phyloP scores from a whole-genome alignment of 2,888 invertebrate species.

The Agrilus cyanescens region DNA sequence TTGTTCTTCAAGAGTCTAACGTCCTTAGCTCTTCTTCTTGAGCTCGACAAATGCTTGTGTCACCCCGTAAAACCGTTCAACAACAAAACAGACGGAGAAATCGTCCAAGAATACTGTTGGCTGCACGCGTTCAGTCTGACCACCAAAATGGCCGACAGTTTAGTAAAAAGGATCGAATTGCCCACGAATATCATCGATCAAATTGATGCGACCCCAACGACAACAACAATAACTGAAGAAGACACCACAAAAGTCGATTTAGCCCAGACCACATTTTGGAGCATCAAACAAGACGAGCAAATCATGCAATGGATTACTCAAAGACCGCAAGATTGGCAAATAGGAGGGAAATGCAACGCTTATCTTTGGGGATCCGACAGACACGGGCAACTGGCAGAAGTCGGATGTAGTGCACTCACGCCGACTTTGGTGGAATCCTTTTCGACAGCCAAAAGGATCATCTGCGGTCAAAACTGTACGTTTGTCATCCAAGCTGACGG shows the following conservation, averaged over 20 bases:
- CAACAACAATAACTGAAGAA: constrained; percentile 3
- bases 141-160: constrained; percentile 42
- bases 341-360: constrained; percentile 48
- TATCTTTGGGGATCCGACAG: constrained; percentile 50
- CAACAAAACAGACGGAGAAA: constrained; percentile 26
- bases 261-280: constrained; percentile 42
- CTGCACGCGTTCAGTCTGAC: constrained; percentile 42
- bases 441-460: constrained; percentile 41
- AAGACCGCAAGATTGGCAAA: constrained; percentile 52
- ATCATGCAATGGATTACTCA: constrained; percentile 49
- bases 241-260: constrained; percentile 18
- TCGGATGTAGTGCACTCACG: constrained; percentile 33
- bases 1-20: constrained; percentile 45
- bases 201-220: constrained; percentile 15
- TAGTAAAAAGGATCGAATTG: constrained; percentile 38
- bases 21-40: constrained; percentile 41
- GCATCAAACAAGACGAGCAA: constrained; percentile 44
- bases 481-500: constrained; percentile 51
- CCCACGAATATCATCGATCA: constrained; percentile 31
- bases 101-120: constrained; percentile 44
- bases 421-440: constrained; percentile 38
- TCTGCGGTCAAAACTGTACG: constrained; percentile 55
- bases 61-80: constrained; percentile 39
- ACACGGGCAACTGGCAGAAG: constrained; percentile 50
- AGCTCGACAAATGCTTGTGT: constrained; percentile 42